Evolutionary conservation across 1,140 invertebrate genomes (phyloP), one percentile per base, ranked within the genome.

Genomic region (Diachasma alloeum): DNA sequence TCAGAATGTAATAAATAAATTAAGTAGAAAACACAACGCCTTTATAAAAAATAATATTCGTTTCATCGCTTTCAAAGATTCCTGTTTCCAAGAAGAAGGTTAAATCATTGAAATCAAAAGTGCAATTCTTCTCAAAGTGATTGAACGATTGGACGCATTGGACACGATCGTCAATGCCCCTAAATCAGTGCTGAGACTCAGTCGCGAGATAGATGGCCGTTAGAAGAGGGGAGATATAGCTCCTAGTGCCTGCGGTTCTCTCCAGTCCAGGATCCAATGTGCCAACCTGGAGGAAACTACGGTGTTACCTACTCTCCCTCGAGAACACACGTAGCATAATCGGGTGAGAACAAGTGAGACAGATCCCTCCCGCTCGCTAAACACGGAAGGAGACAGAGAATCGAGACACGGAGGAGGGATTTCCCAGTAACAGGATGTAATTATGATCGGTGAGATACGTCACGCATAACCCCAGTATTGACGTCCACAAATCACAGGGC

Each of bases 361-460:
- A 15, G 36, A 31, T 8, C 39, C 10, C 39, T 6, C 13, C 9
- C 59, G 26, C 11, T 17, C 22, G 24, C 10, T 63, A 26, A 6
- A 63, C 24, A 24, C 8, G 5, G 31, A 37, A 37, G 48, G 26
- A 39, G 42, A 46, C 31, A 53, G 53, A 69, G 46, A 15, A 39
- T 11, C 19, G 63, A 53, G 24, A 78, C 79, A 75, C 44, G 75
- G 48, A 59, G 80, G 80, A 78, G 81, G 80, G 80, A 86, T 86
- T 84, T 85, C 84, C 59, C 80, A 80, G 84, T 87, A 86, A 87
- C 87, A 85, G 85, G 87, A 88, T 87, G 87, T 90, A 90, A 90
- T 90, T 89, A 90, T 90, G 88, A 90, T 90, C 87, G 84, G 88
- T 89, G 87, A 90, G 88, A 90, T 89, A 90, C 85, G 87, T 90